A percentile compares a stretch with the other conserved stretches of the same genome.
Evolutionary conservation across 2,113 vertebrate species (phyloP).

Genomic region (Saccopteryx bilineata): DNA sequence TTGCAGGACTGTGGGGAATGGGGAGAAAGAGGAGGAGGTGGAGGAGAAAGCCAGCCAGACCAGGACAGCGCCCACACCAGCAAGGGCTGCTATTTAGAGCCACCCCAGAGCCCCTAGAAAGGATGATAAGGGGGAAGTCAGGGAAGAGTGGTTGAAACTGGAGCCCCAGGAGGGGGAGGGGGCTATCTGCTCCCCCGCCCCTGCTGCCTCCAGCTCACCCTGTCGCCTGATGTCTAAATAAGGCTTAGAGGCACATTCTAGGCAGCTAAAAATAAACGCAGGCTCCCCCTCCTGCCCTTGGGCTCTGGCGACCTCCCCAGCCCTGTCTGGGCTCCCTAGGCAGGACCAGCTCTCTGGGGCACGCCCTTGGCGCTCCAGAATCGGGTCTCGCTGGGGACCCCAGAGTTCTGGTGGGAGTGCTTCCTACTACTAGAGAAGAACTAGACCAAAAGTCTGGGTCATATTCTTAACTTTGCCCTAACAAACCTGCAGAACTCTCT

Average conservation of each 20-base stretch:
- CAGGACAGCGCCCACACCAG: background rate
- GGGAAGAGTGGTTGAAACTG: slow-evolving; percentile 37
- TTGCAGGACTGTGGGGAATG: accelerated
- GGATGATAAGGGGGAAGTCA: background rate
- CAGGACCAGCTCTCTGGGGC: background rate
- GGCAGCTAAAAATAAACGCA: slow-evolving; percentile 82
- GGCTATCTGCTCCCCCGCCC: background rate
- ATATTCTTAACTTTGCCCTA: background rate
- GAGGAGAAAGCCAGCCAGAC: background rate
- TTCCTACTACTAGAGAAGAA: background rate
- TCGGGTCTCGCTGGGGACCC: accelerated
- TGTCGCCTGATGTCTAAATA: slow-evolving; percentile 82
- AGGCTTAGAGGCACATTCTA: slow-evolving; percentile 71
- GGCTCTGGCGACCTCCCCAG: slow-evolving; percentile 71
- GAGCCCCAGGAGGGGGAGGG: background rate
- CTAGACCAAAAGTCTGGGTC: background rate
- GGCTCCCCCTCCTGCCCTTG: slow-evolving; percentile 42
- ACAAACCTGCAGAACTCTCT: background rate
- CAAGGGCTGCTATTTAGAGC: slow-evolving; percentile 68
- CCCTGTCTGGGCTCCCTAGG: background rate
- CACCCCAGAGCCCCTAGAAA: slow-evolving; percentile 19
- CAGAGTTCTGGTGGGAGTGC: background rate
- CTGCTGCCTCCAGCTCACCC: slow-evolving; percentile 64
- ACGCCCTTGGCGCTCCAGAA: too few species aligned
- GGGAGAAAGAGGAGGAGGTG: background rate